Base-by-base conservation (phyloP, 2,888 invertebrate species). In the Latrodectus hesperus region DNA sequence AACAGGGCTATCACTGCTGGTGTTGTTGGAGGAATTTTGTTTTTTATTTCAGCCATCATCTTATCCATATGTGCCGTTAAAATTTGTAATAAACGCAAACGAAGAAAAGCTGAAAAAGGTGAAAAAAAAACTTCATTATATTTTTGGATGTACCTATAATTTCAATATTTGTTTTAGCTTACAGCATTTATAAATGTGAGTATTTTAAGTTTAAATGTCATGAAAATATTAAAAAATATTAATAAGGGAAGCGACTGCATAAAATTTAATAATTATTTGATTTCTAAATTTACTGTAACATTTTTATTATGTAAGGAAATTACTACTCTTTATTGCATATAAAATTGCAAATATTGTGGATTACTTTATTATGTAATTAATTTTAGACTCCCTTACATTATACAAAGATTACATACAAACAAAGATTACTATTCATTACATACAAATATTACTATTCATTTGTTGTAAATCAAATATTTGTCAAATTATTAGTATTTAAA, bases 51-150 rank as follows among this genome's bases (percentile, higher is more conserved):
- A 92, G 98, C 98, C 93, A 97, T 98, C 93, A 97, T 98, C 92
- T 95, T 99, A 92, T 98, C 98, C 91, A 96, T 98, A 92, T 98
- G 98, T 94, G 97, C 98, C 91, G 98, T 98, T 92, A 98, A 98
- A 94, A 98, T 98, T 93, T 98, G 98, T 95, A 98, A 98, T 94
- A 97, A 98, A 94, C 94, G 98, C 92, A 98, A 98, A 94, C 95
- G 98, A 92, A 96, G 97, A 94, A 98, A 97, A 95, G 97, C 98
- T 94, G 97, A 98, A 94, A 98, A 98, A 96, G 98, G 98, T 98
- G 91, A 89, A 77, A 38, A 38, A 38, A 6, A 38, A 38, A 38
- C 5, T 38, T 38, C 38, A 38, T 38, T 96, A 97, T 97, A 97
- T 94, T 98, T 72, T 4, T 17, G 4, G 4, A 6, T 14, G 1